phyloP scores from a whole-genome alignment of 2,113 vertebrate species.

The Leptosomus discolor region DNA sequence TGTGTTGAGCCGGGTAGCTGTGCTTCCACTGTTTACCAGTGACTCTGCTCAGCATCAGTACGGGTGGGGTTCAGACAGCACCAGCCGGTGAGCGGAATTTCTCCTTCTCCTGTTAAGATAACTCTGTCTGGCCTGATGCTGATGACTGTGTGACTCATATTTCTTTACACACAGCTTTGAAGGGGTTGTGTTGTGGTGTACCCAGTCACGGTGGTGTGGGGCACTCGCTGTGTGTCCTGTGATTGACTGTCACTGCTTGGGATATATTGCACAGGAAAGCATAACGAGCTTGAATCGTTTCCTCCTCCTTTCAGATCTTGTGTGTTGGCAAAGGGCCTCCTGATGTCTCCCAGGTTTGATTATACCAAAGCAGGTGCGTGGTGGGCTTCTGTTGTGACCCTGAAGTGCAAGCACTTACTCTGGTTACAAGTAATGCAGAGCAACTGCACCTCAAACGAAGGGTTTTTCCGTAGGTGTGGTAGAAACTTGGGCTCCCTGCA shows the following conservation, averaged over 20 bases:
- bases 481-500: not conserved
- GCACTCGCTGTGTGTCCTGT: too few relatives aligned
- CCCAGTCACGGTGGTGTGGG: not conserved
- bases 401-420: accelerated
- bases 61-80: not conserved
- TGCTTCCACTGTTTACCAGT: accelerated
- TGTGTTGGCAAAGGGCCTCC: not conserved
- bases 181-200: accelerated
- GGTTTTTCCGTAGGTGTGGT: not conserved
- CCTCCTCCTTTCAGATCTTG: not conserved
- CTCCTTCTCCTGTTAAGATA: not conserved
- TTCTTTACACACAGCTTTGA: not conserved
- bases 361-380: accelerated
- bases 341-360: not conserved
- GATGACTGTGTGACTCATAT: accelerated
- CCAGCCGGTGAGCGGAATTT: not conserved
- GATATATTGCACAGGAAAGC: too few relatives aligned
- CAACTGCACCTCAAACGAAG: not conserved
- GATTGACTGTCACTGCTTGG: not conserved
- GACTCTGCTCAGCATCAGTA: accelerated
- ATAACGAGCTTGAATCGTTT: accelerated
- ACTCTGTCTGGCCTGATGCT: not conserved
- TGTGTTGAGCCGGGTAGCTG: not conserved
- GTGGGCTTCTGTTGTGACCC: not conserved
- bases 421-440: accelerated